Evolutionary conservation across 2,797 vertebrate species (phyloP), one percentile per base, ranked within the genome.

Genomic region (Aldrovandia affinis): DNA sequence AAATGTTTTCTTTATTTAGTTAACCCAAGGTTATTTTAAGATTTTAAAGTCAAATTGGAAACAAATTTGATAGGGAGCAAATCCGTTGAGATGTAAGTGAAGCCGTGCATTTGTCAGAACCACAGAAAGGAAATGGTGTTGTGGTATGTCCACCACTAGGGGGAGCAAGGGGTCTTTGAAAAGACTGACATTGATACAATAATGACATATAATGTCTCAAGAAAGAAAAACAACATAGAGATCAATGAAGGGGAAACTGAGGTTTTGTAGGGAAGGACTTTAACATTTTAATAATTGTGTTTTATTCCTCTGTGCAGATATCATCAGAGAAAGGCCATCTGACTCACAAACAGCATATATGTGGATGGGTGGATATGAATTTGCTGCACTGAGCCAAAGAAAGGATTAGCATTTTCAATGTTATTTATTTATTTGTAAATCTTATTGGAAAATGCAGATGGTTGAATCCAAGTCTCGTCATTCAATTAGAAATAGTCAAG

Each of bases 81-180:
- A 73, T 39, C 18, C 3, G 7, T 20, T 75, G 70, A 22, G 70
- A 75, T 57, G 55, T 7, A 15, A 14, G 18, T 14, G n/a, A 61
- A 22, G 12, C 18, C 20, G 18, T 5, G 14, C n/a, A n/a, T 61
- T 61, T 61, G 5, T 15, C 59, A 61, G 5, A 61, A 65, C 4
- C 63, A 65, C 25, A 65, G 22, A 65, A 28, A 65, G 18, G n/a
- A 28, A 50, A 50, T 50, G 47, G 25, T 65, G 25, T 22, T 2
- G 42, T n/a, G 9, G 42, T n/a, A 9, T 79, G 30, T 50, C 3
- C 2, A 57, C 77, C 77, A 81, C 61, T 80, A 81, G 85, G 50
- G 70, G 82, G 84, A 42, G 44, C 12, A 63, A 78, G 57, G 30
- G 44, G 39, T 39, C 80, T 68, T 59, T 65, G 22, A 28, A 75